Base-by-base conservation (phyloP, 2,888 invertebrate species). In the Metacarcinus magister region DNA sequence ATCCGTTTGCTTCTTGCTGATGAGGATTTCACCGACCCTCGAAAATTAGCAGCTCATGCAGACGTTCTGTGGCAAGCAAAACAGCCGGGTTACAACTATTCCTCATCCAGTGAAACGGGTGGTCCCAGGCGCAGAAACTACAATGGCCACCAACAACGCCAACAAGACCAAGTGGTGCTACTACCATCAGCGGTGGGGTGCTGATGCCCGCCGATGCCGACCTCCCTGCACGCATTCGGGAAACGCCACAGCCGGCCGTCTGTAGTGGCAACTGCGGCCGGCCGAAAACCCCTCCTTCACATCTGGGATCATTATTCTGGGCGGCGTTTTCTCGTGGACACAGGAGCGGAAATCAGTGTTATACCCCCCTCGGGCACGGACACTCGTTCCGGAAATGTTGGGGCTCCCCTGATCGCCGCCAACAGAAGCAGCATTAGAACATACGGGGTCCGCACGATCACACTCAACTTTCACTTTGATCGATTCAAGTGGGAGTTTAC, bases 401-500 rank as follows among this genome's bases (percentile, higher is more conserved):
- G 92, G 2, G 8, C 92, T 54, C 91, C 44, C 16, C 91, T 91
- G 91, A 91, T 44, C 19, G 91, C 91, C 44, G 44, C 44, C 43
- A 91, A 92, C 92, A n/a, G 54, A 13, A 92, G 54, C 48, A 92
- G n/a, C 92, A 92, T 92, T 32, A n/a, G n/a, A n/a, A n/a, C n/a
- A n/a, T n/a, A n/a, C n/a, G 54, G 92, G 28, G 54, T n/a, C 92
- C n/a, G 54, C 92, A 54, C 48, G 54, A 54, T 54, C 48, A 54
- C 54, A n/a, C 48, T 92, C 54, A 43, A 92, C 46, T 92, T 92
- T 46, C 16, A 54, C 92, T 92, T 39, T 54, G 23, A 32, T 28
- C 28, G 23, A 13, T 82, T 91, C 91, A 91, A n/a, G 28, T 92
- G 92, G 97, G 96, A 93, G 95, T 89, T 91, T 92, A 92, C 92